Conservation (phyloP, 2,888 invertebrate genomes). For the Ecdyonurus torrentis region DNA sequence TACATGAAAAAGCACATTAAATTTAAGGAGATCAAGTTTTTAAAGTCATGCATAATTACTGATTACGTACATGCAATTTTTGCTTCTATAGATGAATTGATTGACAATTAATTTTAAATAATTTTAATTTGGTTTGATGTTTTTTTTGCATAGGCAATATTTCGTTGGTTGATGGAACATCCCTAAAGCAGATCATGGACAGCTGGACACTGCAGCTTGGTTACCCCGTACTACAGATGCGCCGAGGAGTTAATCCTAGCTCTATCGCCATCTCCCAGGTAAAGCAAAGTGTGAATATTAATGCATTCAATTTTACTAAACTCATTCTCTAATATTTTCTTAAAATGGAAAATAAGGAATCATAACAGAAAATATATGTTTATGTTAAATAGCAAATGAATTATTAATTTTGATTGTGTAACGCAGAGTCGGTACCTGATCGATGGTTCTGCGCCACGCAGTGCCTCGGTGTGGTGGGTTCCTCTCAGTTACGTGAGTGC, state of each 20-base stretch:
- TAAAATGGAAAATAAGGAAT: too few relatives aligned
- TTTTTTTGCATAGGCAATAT: too few relatives aligned
- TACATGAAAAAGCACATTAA: too few relatives aligned
- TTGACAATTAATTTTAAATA: too few relatives aligned
- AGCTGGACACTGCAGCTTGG: constrained; percentile 29
- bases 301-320: background rate
- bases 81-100: too few relatives aligned
- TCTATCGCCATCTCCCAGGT: constrained; percentile 17
- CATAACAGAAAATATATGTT: too few relatives aligned
- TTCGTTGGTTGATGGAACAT: too few relatives aligned
- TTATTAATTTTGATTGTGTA: background rate
- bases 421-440: background rate
- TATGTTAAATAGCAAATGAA: background rate
- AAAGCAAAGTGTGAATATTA: background rate
- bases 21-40: too few relatives aligned
- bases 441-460: background rate
- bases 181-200: constrained; percentile 25
- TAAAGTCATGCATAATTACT: too few relatives aligned
- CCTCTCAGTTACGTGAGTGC: constrained; percentile 29
- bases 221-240: constrained; percentile 17
- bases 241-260: constrained; percentile 1
- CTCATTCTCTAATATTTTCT: too few relatives aligned
- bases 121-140: too few relatives aligned
- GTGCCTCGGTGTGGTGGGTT: constrained; percentile 27
- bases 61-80: too few relatives aligned